Evolutionary conservation across 2,888 invertebrate species (phyloP).

Genomic region (Temnothorax unifasciatus): DNA sequence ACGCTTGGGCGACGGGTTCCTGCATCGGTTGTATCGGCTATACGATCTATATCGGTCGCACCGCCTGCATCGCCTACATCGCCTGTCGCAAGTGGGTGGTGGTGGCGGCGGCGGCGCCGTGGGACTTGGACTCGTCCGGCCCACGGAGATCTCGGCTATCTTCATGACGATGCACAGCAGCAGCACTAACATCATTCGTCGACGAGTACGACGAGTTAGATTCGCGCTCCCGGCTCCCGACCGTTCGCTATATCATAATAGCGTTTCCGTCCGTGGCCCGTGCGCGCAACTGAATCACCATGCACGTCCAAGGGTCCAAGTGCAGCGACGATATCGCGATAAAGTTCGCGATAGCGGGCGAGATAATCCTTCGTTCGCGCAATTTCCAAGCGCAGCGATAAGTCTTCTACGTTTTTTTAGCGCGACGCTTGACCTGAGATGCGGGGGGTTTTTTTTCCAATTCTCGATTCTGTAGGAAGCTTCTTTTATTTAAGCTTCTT

Average conservation of each 20-base stretch:
- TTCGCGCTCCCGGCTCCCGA: neutral
- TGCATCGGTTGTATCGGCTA: neutral
- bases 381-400: neutral
- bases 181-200: constrained; percentile 88
- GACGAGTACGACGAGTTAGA: constrained; percentile 61
- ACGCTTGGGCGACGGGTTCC: constrained; percentile 3
- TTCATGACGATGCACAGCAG: constrained; percentile 89
- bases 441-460: neutral
- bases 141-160: constrained; percentile 88
- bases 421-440: too few species aligned
- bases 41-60: neutral
- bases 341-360: neutral
- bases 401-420: too few species aligned
- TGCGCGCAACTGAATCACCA: neutral
- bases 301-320: neutral
- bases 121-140: constrained; percentile 78
- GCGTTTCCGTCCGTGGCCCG: constrained; percentile 38
- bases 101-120: constrained; percentile 77
- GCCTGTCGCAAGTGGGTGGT: constrained; percentile 75
- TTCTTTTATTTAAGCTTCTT: neutral
- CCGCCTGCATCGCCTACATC: constrained; percentile 58
- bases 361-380: neutral
- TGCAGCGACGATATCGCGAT: neutral
- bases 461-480: neutral
- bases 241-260: constrained; percentile 78